Evolutionary conservation across 2,888 invertebrate genomes (phyloP), one percentile per base, ranked within the genome.

Genomic region (Acrocera orbiculus): DNA sequence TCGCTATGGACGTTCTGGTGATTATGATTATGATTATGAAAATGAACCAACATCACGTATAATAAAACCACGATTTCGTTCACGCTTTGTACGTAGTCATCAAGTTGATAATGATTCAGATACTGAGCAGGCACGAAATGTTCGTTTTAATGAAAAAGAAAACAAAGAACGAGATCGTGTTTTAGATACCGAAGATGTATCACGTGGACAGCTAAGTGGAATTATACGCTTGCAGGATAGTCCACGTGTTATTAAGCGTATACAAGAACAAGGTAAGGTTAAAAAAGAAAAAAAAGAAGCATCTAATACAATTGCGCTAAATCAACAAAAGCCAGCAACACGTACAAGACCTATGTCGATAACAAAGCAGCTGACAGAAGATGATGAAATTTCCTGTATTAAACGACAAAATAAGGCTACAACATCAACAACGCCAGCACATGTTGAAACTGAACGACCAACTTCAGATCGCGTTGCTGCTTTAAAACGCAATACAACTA

Each of bases 161-260:
- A 58, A 69, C 49, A 70, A 70, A 44, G 73, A 73, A 46, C 71
- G 83, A 44, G 76, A 78, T 48, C 65, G 70, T 20, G 81, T 87
- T 0, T 62, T 80, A 37, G 89, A 87, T 50, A 87, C 87, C 6
- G 89, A 90, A 61, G 89, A 89, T 52, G 86, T 82, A 1, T 79
- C 86, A 9, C 69, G 75, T 30, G 82, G 72, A 13, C 89, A 89
- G 5, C 65, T 92, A 3, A 87, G 87, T 58, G 90, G 90, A 34
- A 86, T 90, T 49, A 82, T 81, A 40, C 70, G 87, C 25, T 62
- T 90, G 19, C 76, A 77, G 34, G 90, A 90, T 54, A 87, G 86
- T 32, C 80, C 87, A 0, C 69, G 86, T 37, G 85, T 89, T 6
- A 85, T 89, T 71, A 82, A 85, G 55, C 76, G 86, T 41, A 67